Percentiles rank a stretch among this genome's conserved stretches.
Evolutionary conservation across 2,797 vertebrate genomes (phyloP).

Genomic region (Sylvia borin): DNA sequence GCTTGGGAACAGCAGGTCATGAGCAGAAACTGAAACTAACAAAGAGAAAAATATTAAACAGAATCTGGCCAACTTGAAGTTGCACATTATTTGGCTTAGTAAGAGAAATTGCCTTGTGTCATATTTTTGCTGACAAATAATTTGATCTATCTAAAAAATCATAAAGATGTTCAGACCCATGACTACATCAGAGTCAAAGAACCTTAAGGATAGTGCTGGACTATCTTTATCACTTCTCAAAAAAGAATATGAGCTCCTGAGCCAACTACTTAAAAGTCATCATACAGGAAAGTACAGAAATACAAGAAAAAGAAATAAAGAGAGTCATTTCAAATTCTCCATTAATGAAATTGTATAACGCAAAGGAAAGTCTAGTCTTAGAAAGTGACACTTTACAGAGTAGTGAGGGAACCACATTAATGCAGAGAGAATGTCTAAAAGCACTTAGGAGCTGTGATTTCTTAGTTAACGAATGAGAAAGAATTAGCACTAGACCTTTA

Average conservation of each 20-base stretch:
- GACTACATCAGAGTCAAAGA: neutral
- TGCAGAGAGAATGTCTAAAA: neutral
- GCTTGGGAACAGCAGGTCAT: neutral
- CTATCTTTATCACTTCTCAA: neutral
- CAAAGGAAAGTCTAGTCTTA: neutral
- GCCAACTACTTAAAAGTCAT: neutral
- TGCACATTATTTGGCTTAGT: neutral
- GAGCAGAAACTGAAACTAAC: neutral
- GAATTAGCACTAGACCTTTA: neutral
- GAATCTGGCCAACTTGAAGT: neutral
- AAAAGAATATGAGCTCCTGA: neutral
- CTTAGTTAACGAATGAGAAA: neutral
- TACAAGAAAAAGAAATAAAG: conserved; percentile 39
- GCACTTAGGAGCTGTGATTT: neutral
- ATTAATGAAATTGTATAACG: neutral
- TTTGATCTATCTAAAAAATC: neutral
- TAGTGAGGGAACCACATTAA: neutral
- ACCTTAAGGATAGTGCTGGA: neutral
- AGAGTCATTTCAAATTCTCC: neutral
- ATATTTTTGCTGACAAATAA: neutral
- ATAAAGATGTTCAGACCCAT: neutral
- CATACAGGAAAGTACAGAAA: neutral
- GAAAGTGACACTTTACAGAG: neutral
- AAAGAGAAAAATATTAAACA: neutral
- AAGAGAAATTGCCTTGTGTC: neutral